Base-by-base conservation (phyloP, 2,797 vertebrate species). In the Semotilus atromaculatus region DNA sequence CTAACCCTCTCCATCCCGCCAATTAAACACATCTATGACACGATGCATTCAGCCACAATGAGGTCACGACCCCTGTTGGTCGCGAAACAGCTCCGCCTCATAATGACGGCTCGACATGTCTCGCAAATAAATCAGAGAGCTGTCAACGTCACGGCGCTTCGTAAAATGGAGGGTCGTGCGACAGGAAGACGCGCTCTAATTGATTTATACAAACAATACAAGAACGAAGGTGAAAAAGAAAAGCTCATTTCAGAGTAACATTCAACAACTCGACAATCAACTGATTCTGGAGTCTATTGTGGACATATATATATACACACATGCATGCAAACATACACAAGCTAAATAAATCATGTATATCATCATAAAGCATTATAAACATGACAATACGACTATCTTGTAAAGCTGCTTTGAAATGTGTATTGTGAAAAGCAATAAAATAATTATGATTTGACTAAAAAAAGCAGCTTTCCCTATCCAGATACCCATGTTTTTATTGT, bases 11-110 rank as follows among this genome's bases (percentile, higher is more conserved):
- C 83, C 66, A 89, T 88, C 83, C 81, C 36, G 23, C 85, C 87
- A 85, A 87, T 89, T 89, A 88, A 88, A 89, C 76, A 80, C 77
- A 87, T 89, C 89, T 89, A 89, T 80, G 81, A 81, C 81, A 79
- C 19, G 5, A 66, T 31, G 68, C 83, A 85, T 88, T 87, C 83
- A 88, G 70, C 68, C 89, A 76, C 73, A 66, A 88, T 72, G 55
- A 84, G 85, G 85, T 89, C 89, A 29, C 19, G 83, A 87, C 85
- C 89, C 70, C 83, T 75, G 79, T 77, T 77, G 83, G 86, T 81
- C 64, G 81, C 21, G 85, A 73, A 89, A 88, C 73, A 53, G 83
- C 83, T 82, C 80, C 7, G 78, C 60, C 85, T 88, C 77, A 89
- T 87, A 89, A 89, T 85, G 87, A 89, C 76, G 64, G 62, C 45